Base-by-base conservation (phyloP, 2,113 vertebrate genomes). In the Mormyrus lacerda region DNA sequence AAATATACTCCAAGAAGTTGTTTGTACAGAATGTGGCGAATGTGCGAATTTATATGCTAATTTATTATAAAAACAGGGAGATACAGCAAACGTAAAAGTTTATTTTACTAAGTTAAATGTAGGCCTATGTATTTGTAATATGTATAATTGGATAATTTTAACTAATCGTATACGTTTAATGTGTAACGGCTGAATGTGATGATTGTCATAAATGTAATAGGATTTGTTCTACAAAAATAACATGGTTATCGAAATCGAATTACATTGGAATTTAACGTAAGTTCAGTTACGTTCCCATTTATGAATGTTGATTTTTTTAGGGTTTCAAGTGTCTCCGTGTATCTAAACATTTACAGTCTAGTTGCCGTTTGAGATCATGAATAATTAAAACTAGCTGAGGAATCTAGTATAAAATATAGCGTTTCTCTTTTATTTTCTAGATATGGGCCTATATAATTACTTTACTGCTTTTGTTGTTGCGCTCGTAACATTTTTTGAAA, bases 1-100 rank as follows among this genome's bases (percentile, higher is more conserved):
- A 85, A 90, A 89, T 91, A 58, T 89, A 39, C 73, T 82, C 31
- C 69, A 51, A 83, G 51, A 92, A 92, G 83, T 88, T 89, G 85
- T 65, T 87, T 85, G 21, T 90, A 39, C n/a, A 13, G 61, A 31
- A 69, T 69, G 61, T 27, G 21, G 55, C 55, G 24, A 61, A n/a
- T 61, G 24, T 61, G 24, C 61, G 13, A 15, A 17, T 53, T 17
- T 53, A 17, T 69, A 69, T 1, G 27, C n/a, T 69, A 69, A 31
- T 69, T 31, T 69, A 31, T 69, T 69, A 69, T 13, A 11, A 4
- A 69, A 69, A 69, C 61, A 69, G 9, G n/a, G n/a, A 69, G 84
- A 88, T 90, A 88, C 87, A 83, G 27, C 82, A 45, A 87, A 92
- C 24, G 47, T 82, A 48, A 61, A 65, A 42, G 85, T 73, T 89